Evolutionary conservation across 2,113 vertebrate genomes (phyloP), one percentile per base, ranked within the genome.

Genomic region (Myiozetetes cayanensis): DNA sequence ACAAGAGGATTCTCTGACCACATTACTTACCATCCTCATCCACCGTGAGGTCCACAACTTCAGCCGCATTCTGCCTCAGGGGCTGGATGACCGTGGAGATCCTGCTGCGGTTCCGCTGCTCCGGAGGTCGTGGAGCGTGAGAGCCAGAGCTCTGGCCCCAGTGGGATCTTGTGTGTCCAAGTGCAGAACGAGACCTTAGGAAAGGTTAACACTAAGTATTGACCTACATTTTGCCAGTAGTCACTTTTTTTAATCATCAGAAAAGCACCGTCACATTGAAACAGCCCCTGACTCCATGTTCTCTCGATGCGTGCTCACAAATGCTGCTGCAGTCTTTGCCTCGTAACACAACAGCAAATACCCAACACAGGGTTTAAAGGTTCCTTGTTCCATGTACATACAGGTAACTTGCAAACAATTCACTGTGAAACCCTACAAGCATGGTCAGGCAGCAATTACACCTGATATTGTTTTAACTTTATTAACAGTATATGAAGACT

Each of bases 71-170:
- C 97, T 99, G 99, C 68, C 99, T 98, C 87, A 99, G 97, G 3
- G 99, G 99, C 94, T 99, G 99, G 95, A 99, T 99, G 96, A 99
- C 99, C 3, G 99, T 99, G 96, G 99, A 99, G 88, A 99, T 95
- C 41, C 99, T 94, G 95, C 98, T 99, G 77, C 99, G 99, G 94
- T 97, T 98, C 9, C 99, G 98, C 41, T 98, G 97, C 75, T 99
- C 99, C 67, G 98, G 98, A 24, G 98, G 95, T 72, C 99, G 98
- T 37, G 96, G 98, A 76, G 97, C 90, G 53, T 99, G 99, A 41
- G 99, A 98, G 76, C 85, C 44, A 14, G 99, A 98, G 96, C 98
- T 98, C 68, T 98, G 99, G 9, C 98, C 97, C 99, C 99, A 99
- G 86, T 98, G 98, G 19, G 99, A 98, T 67, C 99, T 97, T 61